Evolutionary conservation across 2,888 invertebrate species (phyloP), one percentile per base, ranked within the genome.

Genomic region (Alsophila aescularia): DNA sequence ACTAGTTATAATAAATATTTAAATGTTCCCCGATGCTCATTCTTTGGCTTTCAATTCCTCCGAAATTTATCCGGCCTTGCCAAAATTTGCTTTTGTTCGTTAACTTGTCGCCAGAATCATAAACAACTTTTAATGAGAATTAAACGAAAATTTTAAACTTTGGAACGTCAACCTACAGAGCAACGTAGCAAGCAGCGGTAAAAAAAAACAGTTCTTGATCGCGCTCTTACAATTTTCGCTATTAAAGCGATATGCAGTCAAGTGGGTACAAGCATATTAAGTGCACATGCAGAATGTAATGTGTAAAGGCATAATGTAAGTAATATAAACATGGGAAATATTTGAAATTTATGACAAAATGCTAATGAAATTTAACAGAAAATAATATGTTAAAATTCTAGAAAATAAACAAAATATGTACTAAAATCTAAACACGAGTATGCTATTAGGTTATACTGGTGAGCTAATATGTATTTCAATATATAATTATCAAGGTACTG

Each of bases 1-100:
- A 64, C 62, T 70, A 72, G 64, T 70, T 68, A 69, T 65, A 67
- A 74, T 73, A 58, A 71, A 70, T 73, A 70, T 70, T 72, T 70
- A 72, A 69, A 64, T 57, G 54, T 61, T 64, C 48, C 45, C 56
- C 52, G 59, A 59, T 55, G 65, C 69, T 66, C n/a, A n/a, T n/a
- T n/a, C n/a, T n/a, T n/a, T n/a, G n/a, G n/a, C n/a, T n/a, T n/a
- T 66, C 64, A 61, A 66, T 71, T 62, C 41, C 43, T 41, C 44
- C 48, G 48, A 60, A 68, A 60, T 60, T 60, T 61, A 42, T 56
- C 7, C 16, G 39, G 45, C 40, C 45, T 39, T 3, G 34, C 58
- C 48, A 56, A 68, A 69, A 60, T 73, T 69, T 37, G 52, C 58
- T 60, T 69, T 67, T 66, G 65, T 72, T 66, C 60, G 58, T 52